These are phyloP conservation scores for Podarcis siculus DNA, from an alignment of 2,797 vertebrate species.

Conservation along the genomic window DNA sequence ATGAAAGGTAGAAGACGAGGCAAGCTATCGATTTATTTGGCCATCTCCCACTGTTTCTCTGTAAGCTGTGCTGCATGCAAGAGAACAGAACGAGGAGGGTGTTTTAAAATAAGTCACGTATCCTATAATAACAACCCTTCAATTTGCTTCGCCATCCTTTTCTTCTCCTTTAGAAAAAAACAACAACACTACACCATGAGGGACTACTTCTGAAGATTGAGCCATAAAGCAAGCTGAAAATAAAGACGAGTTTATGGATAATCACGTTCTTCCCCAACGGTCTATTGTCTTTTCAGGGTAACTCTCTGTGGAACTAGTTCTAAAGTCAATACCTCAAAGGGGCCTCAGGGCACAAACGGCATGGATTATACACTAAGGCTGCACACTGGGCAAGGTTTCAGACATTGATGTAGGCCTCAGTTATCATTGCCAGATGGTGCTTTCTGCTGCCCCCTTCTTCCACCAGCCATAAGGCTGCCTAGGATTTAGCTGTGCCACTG, in stretches of 20 bases:
- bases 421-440: background rate
- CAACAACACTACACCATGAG: background rate
- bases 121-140: background rate
- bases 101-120: conserved; percentile 8
- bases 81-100: background rate
- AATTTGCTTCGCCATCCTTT: background rate
- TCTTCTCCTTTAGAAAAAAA: background rate
- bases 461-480: background rate
- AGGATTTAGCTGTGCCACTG: background rate
- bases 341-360: background rate
- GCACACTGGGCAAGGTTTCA: background rate
- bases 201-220: background rate
- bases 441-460: background rate
- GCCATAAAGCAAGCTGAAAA: conserved; percentile 4
- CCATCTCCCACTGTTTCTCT: background rate
- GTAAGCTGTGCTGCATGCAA: background rate
- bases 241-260: background rate
- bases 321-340: background rate
- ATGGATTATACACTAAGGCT: background rate
- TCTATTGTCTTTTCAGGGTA: background rate
- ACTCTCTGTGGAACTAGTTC: background rate
- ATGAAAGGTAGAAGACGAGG: background rate
- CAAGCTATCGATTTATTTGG: conserved; percentile 24
- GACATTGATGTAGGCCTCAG: background rate
- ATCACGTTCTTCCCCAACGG: background rate